Evolutionary conservation across 2,113 vertebrate species (phyloP).

Genomic region (Planiliza haematocheilus): DNA sequence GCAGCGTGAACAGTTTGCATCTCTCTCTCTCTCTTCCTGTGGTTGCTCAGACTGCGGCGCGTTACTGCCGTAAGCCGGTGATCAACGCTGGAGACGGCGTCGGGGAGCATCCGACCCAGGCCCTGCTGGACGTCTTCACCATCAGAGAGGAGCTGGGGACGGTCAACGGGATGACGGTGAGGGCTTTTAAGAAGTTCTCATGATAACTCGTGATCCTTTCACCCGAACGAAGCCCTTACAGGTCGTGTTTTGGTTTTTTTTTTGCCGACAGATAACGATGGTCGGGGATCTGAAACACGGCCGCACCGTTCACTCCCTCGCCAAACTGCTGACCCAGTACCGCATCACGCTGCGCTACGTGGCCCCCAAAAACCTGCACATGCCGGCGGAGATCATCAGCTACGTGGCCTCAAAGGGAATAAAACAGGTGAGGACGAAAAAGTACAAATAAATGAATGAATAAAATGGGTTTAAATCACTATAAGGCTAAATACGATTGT

Average conservation of each 20-base stretch:
- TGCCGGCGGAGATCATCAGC: conserved; percentile 89
- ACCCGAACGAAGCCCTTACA: not conserved
- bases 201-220: no score
- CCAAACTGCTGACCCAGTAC: conserved; percentile 95
- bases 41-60: conserved; percentile 86
- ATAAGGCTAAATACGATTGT: not conserved
- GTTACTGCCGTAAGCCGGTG: conserved; percentile 93
- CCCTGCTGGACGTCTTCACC: conserved; percentile 96
- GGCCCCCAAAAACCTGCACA: conserved; percentile 89
- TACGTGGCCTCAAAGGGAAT: conserved; percentile 94
- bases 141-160: conserved; percentile 98
- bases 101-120: conserved; percentile 96
- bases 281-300: conserved; percentile 98
- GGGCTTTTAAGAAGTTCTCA: no score
- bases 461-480: no score
- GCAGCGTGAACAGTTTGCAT: no score
- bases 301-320: conserved; percentile 95
- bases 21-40: no score
- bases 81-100: conserved; percentile 97
- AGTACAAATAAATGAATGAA: no score
- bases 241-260: not conserved
- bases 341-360: conserved; percentile 94
- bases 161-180: conserved; percentile 97
- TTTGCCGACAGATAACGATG: conserved; percentile 94
- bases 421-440: conserved; percentile 87